Evolutionary conservation across 2,888 invertebrate genomes (phyloP).

Genomic region (Cryptophagus acutangulus): DNA sequence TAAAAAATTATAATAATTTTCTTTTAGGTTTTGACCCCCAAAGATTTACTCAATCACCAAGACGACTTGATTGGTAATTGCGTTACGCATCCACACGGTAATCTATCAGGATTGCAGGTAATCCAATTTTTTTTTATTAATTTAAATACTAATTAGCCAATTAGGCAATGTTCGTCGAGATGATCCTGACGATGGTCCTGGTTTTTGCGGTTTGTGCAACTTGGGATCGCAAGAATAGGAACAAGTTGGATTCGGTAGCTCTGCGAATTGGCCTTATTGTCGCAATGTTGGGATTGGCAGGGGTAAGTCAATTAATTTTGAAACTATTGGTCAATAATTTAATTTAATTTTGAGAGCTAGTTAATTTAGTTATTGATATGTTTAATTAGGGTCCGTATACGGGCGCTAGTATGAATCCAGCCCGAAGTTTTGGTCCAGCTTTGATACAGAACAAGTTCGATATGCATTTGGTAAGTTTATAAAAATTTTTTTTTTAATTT

Average conservation of each 20-base stretch:
- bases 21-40: neutral
- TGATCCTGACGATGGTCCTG: slow-evolving; percentile 58
- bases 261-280: slow-evolving; percentile 66
- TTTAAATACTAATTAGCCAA: neutral
- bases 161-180: slow-evolving; percentile 59
- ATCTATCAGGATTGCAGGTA: slow-evolving; percentile 1
- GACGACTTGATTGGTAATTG: neutral
- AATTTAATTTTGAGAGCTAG: too few species aligned
- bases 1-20: too few species aligned
- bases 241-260: slow-evolving; percentile 59
- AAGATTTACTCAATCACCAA: neutral
- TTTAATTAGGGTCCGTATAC: slow-evolving; percentile 52
- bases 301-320: slow-evolving; percentile 50
- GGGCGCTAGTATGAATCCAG: slow-evolving; percentile 67
- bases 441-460: slow-evolving; percentile 61
- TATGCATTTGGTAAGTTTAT: slow-evolving; percentile 60
- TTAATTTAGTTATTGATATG: neutral
- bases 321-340: neutral
- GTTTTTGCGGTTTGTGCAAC: slow-evolving; percentile 62
- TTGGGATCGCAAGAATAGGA: slow-evolving; percentile 64
- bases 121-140: too few species aligned
- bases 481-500: slow-evolving; percentile 3
- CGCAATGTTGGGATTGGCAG: slow-evolving; percentile 58
- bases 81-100: neutral
- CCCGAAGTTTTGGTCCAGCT: slow-evolving; percentile 65